phyloP scores from a whole-genome alignment of 2,888 invertebrate genomes.

The Meteorus cinctellus region DNA sequence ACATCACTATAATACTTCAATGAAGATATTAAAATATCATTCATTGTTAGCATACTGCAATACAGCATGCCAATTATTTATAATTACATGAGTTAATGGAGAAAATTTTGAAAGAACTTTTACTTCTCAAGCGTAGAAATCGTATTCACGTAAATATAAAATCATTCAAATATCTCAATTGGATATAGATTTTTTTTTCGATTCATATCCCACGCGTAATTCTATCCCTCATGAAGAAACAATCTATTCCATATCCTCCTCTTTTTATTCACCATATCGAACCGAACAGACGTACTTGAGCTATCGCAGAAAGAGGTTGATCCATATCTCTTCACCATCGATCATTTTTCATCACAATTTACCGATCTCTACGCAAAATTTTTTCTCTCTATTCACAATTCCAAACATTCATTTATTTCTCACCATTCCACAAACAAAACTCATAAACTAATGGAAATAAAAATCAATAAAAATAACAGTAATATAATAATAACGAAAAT shows the following conservation, averaged over 20 bases:
- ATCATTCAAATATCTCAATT: background rate
- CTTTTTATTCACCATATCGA: background rate
- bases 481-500: background rate
- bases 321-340: background rate
- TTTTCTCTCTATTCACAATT: background rate
- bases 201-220: background rate
- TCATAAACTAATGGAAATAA: background rate
- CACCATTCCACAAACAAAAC: background rate
- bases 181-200: background rate
- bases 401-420: background rate
- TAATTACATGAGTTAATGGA: too few relatives aligned
- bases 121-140: too few relatives aligned
- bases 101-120: too few relatives aligned
- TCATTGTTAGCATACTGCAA: too few relatives aligned
- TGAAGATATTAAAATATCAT: too few relatives aligned
- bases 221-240: background rate
- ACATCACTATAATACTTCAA: too few relatives aligned
- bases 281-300: background rate
- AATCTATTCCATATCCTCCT: background rate
- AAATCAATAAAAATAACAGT: background rate
- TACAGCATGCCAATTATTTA: too few relatives aligned
- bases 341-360: slow-evolving; percentile 4
- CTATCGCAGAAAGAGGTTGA: background rate
- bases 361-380: background rate
- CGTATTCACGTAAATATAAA: too few relatives aligned